Conservation (phyloP, 2,113 vertebrate species). For the Ibidorhyncha struthersii region DNA sequence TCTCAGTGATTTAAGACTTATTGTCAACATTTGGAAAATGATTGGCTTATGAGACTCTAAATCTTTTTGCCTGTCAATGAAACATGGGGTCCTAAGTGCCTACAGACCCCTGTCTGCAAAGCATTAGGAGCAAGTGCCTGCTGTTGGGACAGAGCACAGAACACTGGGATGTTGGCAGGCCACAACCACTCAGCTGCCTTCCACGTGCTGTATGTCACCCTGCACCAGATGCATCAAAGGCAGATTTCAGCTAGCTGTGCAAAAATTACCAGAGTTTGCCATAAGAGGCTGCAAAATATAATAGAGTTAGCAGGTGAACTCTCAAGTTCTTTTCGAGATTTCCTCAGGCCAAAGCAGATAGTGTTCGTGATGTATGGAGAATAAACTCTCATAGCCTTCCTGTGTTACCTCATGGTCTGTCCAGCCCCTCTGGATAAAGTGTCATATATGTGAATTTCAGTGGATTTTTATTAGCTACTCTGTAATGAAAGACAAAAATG, state of each 20-base stretch:
- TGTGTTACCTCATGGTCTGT: neutral
- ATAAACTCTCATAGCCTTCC: neutral
- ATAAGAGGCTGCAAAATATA: neutral
- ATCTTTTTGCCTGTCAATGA: neutral
- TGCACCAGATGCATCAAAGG: neutral
- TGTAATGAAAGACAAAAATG: neutral
- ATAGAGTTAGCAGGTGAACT: neutral
- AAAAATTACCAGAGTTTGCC: neutral
- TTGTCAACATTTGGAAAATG: neutral
- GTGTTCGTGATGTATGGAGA: neutral
- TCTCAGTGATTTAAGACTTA: neutral
- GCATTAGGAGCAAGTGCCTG: neutral
- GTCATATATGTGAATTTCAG: neutral
- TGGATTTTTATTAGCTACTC: neutral
- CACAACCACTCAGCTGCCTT: neutral
- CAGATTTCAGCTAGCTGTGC: neutral
- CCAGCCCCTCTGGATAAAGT: rapidly evolving
- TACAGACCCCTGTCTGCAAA: neutral
- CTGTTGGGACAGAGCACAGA: neutral
- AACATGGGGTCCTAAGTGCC: neutral
- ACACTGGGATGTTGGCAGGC: neutral
- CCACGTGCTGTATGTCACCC: neutral
- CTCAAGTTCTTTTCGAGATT: neutral
- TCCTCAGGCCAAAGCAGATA: neutral
- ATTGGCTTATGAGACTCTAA: neutral